These are phyloP conservation scores for Mythimna albipuncta DNA, from an alignment of 2,888 invertebrate genomes.

Conservation along the genomic window DNA sequence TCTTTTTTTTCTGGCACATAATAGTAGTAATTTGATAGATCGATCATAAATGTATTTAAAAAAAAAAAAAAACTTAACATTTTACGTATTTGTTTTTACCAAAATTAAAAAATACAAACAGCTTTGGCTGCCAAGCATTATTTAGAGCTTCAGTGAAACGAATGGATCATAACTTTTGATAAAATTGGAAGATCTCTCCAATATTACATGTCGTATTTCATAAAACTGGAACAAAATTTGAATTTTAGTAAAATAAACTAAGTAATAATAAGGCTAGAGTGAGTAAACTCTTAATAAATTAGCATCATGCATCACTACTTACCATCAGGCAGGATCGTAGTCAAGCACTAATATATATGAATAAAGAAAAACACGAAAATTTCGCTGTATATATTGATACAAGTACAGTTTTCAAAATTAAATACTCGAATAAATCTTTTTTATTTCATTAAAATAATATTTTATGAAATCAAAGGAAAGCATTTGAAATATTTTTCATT, in stretches of 20 bases:
- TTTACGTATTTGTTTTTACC: too few relatives aligned
- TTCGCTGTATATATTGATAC: background rate
- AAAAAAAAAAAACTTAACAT: too few relatives aligned
- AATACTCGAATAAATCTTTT: background rate
- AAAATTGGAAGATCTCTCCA: slow-evolving; percentile 22
- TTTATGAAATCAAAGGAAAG: slow-evolving; percentile 5
- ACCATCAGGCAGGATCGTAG: too few relatives aligned
- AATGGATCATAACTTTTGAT: slow-evolving; percentile 30
- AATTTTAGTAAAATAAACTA: background rate
- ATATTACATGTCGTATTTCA: slow-evolving; percentile 14
- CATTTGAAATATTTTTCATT: background rate
- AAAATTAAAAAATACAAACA: too few relatives aligned
- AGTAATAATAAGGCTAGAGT: too few relatives aligned
- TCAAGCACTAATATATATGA: too few relatives aligned
- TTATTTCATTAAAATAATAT: background rate
- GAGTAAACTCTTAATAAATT: too few relatives aligned
- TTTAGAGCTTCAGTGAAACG: slow-evolving; percentile 17
- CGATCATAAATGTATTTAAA: too few relatives aligned
- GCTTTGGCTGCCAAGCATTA: slow-evolving; percentile 25
- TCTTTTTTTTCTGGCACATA: too few relatives aligned
- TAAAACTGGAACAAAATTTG: background rate
- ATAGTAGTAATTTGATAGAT: too few relatives aligned
- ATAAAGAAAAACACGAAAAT: background rate
- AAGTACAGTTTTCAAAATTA: too few relatives aligned
- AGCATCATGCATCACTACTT: too few relatives aligned